These are phyloP conservation scores for Brachylomia viminalis DNA, from an alignment of 2,888 invertebrate species.

Conservation along the genomic window DNA sequence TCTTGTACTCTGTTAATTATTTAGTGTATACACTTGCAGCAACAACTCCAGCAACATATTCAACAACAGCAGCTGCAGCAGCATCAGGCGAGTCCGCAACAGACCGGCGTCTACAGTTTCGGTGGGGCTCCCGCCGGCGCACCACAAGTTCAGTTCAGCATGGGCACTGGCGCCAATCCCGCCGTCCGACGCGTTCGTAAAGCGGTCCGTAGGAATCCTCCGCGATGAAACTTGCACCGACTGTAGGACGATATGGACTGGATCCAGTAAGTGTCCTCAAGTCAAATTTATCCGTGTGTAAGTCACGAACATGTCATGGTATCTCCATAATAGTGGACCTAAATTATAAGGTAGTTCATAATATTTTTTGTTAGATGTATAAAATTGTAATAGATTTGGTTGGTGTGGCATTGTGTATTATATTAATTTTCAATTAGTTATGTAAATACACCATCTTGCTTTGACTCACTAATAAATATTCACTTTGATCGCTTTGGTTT, in stretches of 20 bases:
- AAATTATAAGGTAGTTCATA: conserved; percentile 62
- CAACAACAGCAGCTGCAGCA: conserved; percentile 58
- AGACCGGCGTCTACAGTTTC: conserved; percentile 77
- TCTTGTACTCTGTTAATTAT: neutral
- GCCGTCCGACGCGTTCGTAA: conserved; percentile 77
- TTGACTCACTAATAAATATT: conserved; percentile 6
- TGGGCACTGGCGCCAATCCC: conserved; percentile 78
- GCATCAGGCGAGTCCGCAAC: conserved; percentile 65
- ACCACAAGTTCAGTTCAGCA: conserved; percentile 80
- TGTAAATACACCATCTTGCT: conserved; percentile 5
- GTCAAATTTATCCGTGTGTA: conserved; percentile 45
- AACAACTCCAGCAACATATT: conserved; percentile 36
- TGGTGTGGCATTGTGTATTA: conserved; percentile 60
- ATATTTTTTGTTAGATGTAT: conserved; percentile 42
- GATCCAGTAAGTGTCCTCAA: conserved; percentile 61
- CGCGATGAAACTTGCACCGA: conserved; percentile 74
- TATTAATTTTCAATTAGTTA: conserved; percentile 26
- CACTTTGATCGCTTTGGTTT: neutral
- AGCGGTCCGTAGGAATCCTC: conserved; percentile 80
- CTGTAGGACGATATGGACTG: conserved; percentile 43
- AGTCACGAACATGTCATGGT: conserved; percentile 42
- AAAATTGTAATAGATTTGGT: conserved; percentile 44
- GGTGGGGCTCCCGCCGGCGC: conserved; percentile 66
- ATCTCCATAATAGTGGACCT: conserved; percentile 54
- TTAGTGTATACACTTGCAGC: conserved; percentile 42